A percentile compares a stretch with the other conserved stretches of the same genome.
Evolutionary conservation across 1,140 invertebrate species (phyloP).

Genomic region (Drosophila ogumai): DNA sequence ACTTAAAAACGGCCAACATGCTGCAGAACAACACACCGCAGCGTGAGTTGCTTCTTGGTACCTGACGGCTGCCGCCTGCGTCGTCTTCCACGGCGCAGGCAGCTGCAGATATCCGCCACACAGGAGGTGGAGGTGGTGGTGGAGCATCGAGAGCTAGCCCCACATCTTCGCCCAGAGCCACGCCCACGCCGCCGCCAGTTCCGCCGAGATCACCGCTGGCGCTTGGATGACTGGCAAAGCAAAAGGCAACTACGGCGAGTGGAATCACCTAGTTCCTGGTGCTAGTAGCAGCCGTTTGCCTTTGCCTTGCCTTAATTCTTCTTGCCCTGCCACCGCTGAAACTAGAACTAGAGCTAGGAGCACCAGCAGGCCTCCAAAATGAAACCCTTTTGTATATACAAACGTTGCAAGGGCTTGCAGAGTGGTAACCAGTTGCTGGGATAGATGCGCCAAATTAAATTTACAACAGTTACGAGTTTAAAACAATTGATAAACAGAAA

Average conservation of each 20-base stretch:
- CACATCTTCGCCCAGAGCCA: conserved; percentile 47
- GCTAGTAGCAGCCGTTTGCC: conserved; percentile 30
- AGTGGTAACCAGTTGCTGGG: conserved; percentile 28
- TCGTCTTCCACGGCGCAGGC: conserved; percentile 35
- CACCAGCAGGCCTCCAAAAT: background rate
- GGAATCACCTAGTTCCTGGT: conserved; percentile 41
- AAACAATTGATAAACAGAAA: conserved; percentile 35
- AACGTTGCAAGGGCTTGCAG: conserved; percentile 37
- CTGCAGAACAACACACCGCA: conserved; percentile 79
- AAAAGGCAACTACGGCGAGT: conserved; percentile 32
- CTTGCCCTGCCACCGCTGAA: conserved; percentile 45
- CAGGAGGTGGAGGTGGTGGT: conserved; percentile 13
- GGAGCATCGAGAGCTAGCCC: conserved; percentile 29
- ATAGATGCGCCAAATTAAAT: conserved; percentile 54
- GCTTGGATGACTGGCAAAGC: conserved; percentile 67
- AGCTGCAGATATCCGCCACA: conserved; percentile 44
- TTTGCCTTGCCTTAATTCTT: conserved; percentile 50
- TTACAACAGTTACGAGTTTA: conserved; percentile 38
- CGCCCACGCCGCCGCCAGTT: conserved; percentile 67
- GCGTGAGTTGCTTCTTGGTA: conserved; percentile 71
- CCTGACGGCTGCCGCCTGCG: conserved; percentile 75
- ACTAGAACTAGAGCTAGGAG: conserved; percentile 17
- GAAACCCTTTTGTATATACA: conserved; percentile 25
- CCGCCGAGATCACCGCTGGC: conserved; percentile 69
- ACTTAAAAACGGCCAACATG: conserved; percentile 80